Evolutionary conservation across 2,888 invertebrate species (phyloP).

Genomic region (Drosophila trichaetosa): DNA sequence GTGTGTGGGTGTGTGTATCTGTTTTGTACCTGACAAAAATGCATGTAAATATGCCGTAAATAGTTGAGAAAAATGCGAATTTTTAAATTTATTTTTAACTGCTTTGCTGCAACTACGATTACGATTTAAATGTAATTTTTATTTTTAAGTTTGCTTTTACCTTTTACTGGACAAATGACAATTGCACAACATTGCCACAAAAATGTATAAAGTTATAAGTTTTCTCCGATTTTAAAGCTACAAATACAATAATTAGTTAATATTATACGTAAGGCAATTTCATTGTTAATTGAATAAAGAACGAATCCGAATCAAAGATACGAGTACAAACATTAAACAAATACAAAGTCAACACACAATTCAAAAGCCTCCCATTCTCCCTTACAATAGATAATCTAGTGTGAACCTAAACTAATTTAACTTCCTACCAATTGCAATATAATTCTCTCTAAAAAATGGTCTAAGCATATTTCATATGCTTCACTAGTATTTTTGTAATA

Average conservation of each 20-base stretch:
- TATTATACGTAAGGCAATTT: slow-evolving; percentile 69
- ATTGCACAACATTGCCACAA: slow-evolving; percentile 51
- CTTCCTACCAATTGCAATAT: slow-evolving; percentile 46
- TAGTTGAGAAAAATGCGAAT: slow-evolving; percentile 52
- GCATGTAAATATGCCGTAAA: slow-evolving; percentile 58
- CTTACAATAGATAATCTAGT: slow-evolving; percentile 23
- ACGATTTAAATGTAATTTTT: slow-evolving; percentile 12
- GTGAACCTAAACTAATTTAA: slow-evolving; percentile 48
- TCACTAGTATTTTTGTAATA: slow-evolving; percentile 1
- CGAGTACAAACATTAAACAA: background rate
- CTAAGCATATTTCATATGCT: slow-evolving; percentile 54
- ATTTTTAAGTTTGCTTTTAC: slow-evolving; percentile 4
- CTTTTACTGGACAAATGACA: slow-evolving; percentile 54
- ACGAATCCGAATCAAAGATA: background rate
- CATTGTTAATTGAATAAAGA: slow-evolving; percentile 54
- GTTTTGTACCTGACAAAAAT: slow-evolving; percentile 29
- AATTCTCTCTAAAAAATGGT: slow-evolving; percentile 39
- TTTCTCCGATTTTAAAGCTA: slow-evolving; percentile 46
- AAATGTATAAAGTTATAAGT: slow-evolving; percentile 54
- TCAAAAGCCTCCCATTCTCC: slow-evolving; percentile 31
- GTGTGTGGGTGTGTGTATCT: slow-evolving; percentile 31
- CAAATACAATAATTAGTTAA: slow-evolving; percentile 70
- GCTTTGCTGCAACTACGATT: slow-evolving; percentile 20
- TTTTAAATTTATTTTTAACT: slow-evolving; percentile 26
- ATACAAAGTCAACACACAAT: slow-evolving; percentile 19